Conservation (phyloP, 2,797 vertebrate species). For the Petrocephalus schoutedeni region DNA sequence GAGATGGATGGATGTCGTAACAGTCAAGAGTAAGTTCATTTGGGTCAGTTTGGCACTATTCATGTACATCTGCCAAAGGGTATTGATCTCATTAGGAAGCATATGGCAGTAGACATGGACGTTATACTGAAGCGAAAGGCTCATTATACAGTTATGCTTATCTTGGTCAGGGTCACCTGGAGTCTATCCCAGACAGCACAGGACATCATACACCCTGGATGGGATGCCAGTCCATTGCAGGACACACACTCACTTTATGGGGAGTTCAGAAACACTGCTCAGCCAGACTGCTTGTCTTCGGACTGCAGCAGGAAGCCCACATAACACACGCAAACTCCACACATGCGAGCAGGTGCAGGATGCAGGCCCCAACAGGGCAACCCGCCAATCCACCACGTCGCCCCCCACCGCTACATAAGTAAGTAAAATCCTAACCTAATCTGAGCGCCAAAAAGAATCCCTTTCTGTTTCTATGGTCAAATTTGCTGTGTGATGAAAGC, state of each 20-base stretch:
- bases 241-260: neutral
- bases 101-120: neutral
- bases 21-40: neutral
- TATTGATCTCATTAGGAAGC: neutral
- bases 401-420: too few relatives aligned
- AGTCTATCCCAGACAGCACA: neutral
- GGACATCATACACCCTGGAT: neutral
- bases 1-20: neutral
- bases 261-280: neutral
- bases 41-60: neutral
- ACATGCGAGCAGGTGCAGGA: neutral
- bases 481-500: neutral
- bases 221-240: neutral
- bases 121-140: neutral
- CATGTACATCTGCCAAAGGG: neutral
- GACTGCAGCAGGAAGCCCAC: neutral
- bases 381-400: neutral
- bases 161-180: neutral
- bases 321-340: neutral
- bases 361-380: neutral
- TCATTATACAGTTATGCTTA: neutral
- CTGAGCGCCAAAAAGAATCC: neutral
- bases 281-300: neutral
- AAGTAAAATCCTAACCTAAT: neutral
- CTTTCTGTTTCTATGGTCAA: neutral